Percentiles rank a stretch among this genome's conserved stretches.
Evolutionary conservation across 2,797 vertebrate species (phyloP).

Genomic region (Poecile montanus): DNA sequence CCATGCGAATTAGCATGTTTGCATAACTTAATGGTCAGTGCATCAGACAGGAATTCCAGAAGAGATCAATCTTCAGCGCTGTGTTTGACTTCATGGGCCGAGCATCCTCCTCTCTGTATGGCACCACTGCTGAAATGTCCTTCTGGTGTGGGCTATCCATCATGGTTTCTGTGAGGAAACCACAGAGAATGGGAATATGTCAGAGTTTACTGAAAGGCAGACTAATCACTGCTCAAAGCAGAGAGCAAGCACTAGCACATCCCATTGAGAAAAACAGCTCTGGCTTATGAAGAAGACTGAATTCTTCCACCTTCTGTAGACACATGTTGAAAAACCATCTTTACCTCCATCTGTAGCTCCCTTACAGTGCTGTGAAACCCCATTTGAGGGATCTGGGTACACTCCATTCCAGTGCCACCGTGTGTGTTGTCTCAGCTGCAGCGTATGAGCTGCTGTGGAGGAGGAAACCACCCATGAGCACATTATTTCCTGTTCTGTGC

Average conservation of each 20-base stretch:
- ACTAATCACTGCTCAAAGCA: background rate
- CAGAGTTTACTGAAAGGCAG: conserved; percentile 37
- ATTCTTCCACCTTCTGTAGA: background rate
- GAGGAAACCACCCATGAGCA: conserved; percentile 53
- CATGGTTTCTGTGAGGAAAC: conserved; percentile 50
- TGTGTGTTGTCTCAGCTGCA: conserved; percentile 55
- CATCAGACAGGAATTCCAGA: conserved; percentile 47
- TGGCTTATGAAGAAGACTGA: background rate
- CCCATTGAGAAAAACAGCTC: background rate
- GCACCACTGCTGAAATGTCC: background rate
- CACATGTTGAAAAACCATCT: background rate
- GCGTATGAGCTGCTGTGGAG: background rate
- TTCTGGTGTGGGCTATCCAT: conserved; percentile 9
- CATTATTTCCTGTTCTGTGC: conserved; percentile 55
- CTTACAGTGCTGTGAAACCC: background rate
- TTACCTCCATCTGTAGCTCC: background rate
- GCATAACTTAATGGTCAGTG: conserved; percentile 61
- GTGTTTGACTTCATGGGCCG: background rate
- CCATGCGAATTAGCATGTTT: conserved; percentile 49
- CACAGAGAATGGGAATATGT: conserved; percentile 23
- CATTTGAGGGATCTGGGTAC: background rate
- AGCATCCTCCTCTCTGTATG: background rate
- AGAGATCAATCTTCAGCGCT: conserved; percentile 12
- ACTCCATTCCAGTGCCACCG: background rate
- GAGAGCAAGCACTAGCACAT: background rate